Conservation (phyloP, 2,797 vertebrate species). For the Smutsia gigantea region DNA sequence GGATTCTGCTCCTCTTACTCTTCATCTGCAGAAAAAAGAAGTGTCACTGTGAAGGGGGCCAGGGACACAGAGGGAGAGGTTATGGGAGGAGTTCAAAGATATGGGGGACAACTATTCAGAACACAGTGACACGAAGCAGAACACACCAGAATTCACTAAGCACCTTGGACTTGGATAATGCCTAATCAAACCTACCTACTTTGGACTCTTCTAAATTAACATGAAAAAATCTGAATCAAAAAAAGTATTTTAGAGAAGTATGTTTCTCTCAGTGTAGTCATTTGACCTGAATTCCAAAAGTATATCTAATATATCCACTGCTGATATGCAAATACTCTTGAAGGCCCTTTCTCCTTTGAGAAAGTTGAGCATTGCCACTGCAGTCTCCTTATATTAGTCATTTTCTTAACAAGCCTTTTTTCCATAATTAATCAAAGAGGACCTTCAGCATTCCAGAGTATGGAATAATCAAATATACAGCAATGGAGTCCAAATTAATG, state of each 20-base stretch:
- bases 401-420: conserved; percentile 36
- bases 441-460: background rate
- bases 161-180: background rate
- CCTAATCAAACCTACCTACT: background rate
- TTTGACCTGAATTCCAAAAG: conserved; percentile 48
- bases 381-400: background rate
- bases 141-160: background rate
- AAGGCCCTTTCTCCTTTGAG: conserved; percentile 6
- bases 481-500: background rate
- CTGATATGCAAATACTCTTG: background rate
- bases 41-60: background rate
- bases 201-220: background rate
- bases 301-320: background rate
- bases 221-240: conserved; percentile 24
- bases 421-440: conserved; percentile 20
- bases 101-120: background rate
- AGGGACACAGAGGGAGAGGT: background rate
- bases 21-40: conserved; percentile 81
- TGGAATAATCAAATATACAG: conserved; percentile 13
- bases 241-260: conserved; percentile 35
- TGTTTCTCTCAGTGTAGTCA: background rate
- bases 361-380: background rate
- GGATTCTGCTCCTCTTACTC: conserved; percentile 80
- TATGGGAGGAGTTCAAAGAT: conserved; percentile 36
- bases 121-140: background rate